Conservation (phyloP, 2,113 vertebrate species). For the Haliaeetus leucogaster region DNA sequence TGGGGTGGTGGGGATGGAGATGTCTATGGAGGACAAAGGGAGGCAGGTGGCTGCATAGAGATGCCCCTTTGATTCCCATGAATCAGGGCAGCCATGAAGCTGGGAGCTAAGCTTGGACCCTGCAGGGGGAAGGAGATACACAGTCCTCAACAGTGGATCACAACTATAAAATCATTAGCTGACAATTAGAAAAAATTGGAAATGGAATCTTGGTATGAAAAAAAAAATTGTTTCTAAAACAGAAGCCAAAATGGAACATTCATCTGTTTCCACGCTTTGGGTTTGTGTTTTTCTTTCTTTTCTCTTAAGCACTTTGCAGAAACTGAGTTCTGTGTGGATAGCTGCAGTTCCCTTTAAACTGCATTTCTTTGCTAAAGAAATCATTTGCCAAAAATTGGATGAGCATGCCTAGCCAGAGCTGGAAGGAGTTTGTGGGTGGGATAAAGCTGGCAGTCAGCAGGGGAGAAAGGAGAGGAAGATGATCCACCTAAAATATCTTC, state of each 20-base stretch:
- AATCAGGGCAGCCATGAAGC: background rate
- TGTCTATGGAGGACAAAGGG: background rate
- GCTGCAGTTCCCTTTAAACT: background rate
- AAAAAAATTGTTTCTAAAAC: background rate
- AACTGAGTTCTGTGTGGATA: background rate
- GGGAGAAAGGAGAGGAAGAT: background rate
- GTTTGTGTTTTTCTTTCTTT: background rate
- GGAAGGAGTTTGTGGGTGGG: conserved; percentile 29
- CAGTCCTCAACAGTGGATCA: background rate
- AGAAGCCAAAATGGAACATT: background rate
- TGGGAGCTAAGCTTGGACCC: background rate
- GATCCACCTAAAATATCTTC: background rate
- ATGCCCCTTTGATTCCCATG: background rate
- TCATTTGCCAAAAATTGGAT: background rate
- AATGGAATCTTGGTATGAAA: background rate
- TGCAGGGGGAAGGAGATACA: background rate
- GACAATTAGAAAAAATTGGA: background rate
- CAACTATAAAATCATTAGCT: background rate
- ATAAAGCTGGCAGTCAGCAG: conserved; percentile 29
- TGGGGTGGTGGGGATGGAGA: background rate
- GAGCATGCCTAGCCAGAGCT: background rate
- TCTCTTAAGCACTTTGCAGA: background rate
- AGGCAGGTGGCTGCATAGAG: background rate
- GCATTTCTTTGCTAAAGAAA: background rate
- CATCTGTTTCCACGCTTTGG: background rate